phyloP scores from a whole-genome alignment of 2,797 vertebrate species.

The Myoxocephalus aenaeus region DNA sequence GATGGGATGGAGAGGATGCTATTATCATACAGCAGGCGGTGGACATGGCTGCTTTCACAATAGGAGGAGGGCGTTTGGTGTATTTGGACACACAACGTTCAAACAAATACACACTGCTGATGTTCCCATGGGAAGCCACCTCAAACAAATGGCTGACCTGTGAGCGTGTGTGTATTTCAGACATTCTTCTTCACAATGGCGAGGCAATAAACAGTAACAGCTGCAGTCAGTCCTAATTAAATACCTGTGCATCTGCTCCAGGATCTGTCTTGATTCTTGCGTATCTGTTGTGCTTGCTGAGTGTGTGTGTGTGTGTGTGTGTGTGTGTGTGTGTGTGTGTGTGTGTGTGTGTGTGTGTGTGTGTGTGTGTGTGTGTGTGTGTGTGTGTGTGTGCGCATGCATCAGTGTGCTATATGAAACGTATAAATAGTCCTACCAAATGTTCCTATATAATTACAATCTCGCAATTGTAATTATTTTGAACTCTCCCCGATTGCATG shows the following conservation, averaged over 20 bases:
- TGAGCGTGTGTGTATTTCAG: constrained; percentile 44
- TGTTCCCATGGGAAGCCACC: constrained; percentile 52
- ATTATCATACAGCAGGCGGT: constrained; percentile 62
- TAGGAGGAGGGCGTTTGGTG: constrained; percentile 10
- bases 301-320: constrained; percentile 17
- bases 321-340: constrained; percentile 12
- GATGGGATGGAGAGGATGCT: constrained; percentile 50
- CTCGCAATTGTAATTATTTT: constrained; percentile 13
- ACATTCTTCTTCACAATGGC: constrained; percentile 69
- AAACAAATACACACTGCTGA: constrained; percentile 46
- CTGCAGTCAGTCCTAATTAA: constrained; percentile 81
- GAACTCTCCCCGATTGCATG: not conserved
- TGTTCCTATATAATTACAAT: not conserved
- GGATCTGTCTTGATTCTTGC: constrained; percentile 52
- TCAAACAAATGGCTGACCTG: constrained; percentile 69
- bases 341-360: constrained; percentile 14
- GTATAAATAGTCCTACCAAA: constrained; percentile 6
- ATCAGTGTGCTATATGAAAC: not conserved
- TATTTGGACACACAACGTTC: constrained; percentile 21
- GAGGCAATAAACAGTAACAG: constrained; percentile 80
- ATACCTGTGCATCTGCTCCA: constrained; percentile 79
- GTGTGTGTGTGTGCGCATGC: constrained; percentile 10
- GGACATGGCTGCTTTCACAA: constrained; percentile 45
- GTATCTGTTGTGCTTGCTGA: constrained; percentile 36
- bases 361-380: constrained; percentile 14